Conservation (phyloP, 2,797 vertebrate species). For the Chanos chanos region DNA sequence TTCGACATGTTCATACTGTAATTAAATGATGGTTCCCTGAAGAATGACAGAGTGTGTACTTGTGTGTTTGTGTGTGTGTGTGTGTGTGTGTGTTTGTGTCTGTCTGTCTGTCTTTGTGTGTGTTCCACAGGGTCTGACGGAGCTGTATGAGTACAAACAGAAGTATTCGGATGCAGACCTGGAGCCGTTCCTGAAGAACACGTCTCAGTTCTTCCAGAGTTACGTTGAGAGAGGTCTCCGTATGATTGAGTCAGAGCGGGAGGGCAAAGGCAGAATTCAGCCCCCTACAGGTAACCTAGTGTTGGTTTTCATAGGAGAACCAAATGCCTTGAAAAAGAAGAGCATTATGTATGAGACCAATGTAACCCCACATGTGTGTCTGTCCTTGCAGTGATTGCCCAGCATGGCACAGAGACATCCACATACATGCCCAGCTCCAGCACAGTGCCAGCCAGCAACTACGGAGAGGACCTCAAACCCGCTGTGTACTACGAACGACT, state of each 20-base stretch:
- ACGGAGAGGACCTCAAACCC: slow-evolving; percentile 89
- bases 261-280: slow-evolving; percentile 86
- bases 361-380: not conserved
- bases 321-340: not conserved
- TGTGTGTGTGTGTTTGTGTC: not conserved
- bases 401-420: slow-evolving; percentile 73
- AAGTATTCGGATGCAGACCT: slow-evolving; percentile 94
- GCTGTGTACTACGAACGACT: slow-evolving; percentile 94
- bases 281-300: slow-evolving; percentile 83
- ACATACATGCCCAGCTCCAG: slow-evolving; percentile 45
- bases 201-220: slow-evolving; percentile 97
- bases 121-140: slow-evolving; percentile 82
- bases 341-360: not conserved
- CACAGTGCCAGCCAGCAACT: slow-evolving; percentile 70
- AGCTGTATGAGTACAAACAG: slow-evolving; percentile 97
- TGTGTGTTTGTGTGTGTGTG: not conserved
- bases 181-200: slow-evolving; percentile 94
- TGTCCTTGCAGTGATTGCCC: slow-evolving; percentile 76
- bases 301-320: too few relatives aligned
- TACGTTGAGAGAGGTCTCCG: slow-evolving; percentile 97
- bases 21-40: too few relatives aligned
- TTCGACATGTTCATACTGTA: too few relatives aligned
- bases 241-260: slow-evolving; percentile 91
- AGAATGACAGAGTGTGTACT: not conserved
- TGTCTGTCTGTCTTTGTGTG: not conserved